These are phyloP conservation scores for Leptopilina myrica DNA, from an alignment of 2,888 invertebrate genomes.

Conservation along the genomic window DNA sequence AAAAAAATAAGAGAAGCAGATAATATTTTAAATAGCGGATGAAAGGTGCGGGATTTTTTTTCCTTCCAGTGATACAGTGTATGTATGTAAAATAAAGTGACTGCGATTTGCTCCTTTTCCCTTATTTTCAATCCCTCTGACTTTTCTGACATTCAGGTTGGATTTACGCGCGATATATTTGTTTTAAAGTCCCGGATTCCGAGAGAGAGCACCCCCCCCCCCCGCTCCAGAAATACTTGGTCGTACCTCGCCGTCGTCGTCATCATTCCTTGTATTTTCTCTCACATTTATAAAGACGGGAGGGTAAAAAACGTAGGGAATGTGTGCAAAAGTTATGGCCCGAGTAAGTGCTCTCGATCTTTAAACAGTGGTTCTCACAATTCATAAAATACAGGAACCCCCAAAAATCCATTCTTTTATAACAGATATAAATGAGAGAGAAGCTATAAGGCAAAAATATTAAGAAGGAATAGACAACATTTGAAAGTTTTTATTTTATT, in stretches of 20 bases:
- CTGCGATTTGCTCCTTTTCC: conserved; percentile 68
- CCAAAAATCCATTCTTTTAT: background rate
- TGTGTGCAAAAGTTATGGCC: conserved; percentile 71
- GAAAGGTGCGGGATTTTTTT: conserved; percentile 58
- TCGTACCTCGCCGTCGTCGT: conserved; percentile 49
- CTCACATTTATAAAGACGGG: conserved; percentile 71
- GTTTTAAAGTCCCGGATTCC: conserved; percentile 73
- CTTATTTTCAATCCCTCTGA: conserved; percentile 50
- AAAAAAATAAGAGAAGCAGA: conserved; percentile 51
- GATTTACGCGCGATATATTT: conserved; percentile 76
- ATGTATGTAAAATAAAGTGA: conserved; percentile 73
- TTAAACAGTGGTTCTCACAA: conserved; percentile 64
- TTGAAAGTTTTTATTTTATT: too few relatives aligned
- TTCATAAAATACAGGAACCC: background rate
- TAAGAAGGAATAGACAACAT: too few relatives aligned
- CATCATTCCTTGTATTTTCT: conserved; percentile 46
- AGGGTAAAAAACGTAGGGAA: conserved; percentile 68
- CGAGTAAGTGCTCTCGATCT: conserved; percentile 71
- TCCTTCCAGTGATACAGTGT: conserved; percentile 51
- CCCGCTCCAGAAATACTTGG: conserved; percentile 43
- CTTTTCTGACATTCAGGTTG: conserved; percentile 66
- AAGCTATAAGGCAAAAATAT: too few relatives aligned
- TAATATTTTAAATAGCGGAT: conserved; percentile 50
- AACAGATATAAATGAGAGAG: too few relatives aligned
- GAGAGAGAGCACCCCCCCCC: conserved; percentile 18